These are phyloP conservation scores for Drosophila birchii DNA, from an alignment of 2,888 invertebrate genomes.

Conservation along the genomic window DNA sequence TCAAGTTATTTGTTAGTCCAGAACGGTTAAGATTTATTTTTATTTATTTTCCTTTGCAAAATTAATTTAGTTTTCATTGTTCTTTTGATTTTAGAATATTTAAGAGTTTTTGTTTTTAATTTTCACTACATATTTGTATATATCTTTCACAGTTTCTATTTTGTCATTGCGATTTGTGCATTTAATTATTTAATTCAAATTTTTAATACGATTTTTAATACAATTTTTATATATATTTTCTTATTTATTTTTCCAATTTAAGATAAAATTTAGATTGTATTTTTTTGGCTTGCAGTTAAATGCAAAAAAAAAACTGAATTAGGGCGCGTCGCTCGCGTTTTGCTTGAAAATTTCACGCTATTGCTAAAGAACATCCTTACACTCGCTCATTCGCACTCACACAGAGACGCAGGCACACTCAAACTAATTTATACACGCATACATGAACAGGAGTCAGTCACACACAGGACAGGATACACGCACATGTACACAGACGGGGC, in stretches of 20 bases:
- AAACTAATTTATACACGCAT: conserved; percentile 48
- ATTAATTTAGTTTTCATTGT: background rate
- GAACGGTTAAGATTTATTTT: background rate
- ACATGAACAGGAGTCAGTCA: conserved; percentile 27
- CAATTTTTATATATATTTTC: background rate
- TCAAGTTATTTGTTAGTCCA: background rate
- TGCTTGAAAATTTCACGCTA: conserved; percentile 47
- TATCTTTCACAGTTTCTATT: background rate
- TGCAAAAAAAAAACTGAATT: conserved; percentile 42
- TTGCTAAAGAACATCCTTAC: conserved; percentile 40
- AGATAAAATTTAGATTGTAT: background rate
- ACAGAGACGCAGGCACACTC: conserved; percentile 38
- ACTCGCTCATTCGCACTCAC: conserved; percentile 26
- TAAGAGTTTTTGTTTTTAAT: no score
- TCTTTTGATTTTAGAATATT: background rate
- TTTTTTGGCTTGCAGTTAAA: background rate
- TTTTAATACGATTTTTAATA: conserved; percentile 2
- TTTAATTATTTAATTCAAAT: background rate
- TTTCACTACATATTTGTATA: background rate
- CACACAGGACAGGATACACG: conserved; percentile 29
- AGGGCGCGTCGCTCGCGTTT: conserved; percentile 58
- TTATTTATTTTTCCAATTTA: background rate
- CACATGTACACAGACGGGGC: conserved; percentile 32
- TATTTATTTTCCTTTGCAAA: background rate
- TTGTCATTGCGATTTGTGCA: background rate